phyloP scores from a whole-genome alignment of 2,888 invertebrate genomes.

The Agrotis exclamationis region DNA sequence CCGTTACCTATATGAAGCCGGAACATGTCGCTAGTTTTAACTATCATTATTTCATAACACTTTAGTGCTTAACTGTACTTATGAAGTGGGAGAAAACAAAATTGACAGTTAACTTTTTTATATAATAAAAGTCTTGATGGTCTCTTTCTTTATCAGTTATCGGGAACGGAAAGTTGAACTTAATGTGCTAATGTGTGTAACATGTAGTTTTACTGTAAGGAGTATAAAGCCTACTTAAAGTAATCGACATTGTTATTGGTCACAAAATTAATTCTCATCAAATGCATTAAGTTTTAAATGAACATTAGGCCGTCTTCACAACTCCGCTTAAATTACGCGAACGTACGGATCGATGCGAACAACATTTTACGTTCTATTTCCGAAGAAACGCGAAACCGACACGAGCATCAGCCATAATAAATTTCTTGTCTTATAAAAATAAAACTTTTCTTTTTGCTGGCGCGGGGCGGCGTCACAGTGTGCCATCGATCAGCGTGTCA shows the following conservation, averaged over 20 bases:
- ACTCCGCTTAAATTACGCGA: constrained; percentile 61
- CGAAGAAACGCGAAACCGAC: constrained; percentile 89
- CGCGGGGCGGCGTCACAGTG: constrained; percentile 80
- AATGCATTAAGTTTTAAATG: constrained; percentile 36
- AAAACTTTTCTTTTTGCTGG: constrained; percentile 90
- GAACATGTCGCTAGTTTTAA: neutral
- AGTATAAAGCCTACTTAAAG: no score
- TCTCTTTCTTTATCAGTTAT: neutral
- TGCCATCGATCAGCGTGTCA: constrained; percentile 64
- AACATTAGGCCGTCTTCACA: constrained; percentile 52
- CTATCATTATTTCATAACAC: neutral
- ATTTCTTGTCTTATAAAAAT: constrained; percentile 91
- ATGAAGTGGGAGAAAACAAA: neutral
- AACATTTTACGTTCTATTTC: constrained; percentile 86
- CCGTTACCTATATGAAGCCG: no score
- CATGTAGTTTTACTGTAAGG: neutral
- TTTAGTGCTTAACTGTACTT: neutral
- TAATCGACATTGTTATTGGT: neutral
- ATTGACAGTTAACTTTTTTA: neutral
- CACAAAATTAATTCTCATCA: neutral
- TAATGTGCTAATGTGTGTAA: neutral
- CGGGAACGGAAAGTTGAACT: neutral
- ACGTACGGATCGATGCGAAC: constrained; percentile 77
- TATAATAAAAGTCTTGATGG: neutral
- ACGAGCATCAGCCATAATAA: constrained; percentile 89